These are phyloP conservation scores for Vultur gryphus DNA, from an alignment of 2,797 vertebrate genomes.

Conservation along the genomic window DNA sequence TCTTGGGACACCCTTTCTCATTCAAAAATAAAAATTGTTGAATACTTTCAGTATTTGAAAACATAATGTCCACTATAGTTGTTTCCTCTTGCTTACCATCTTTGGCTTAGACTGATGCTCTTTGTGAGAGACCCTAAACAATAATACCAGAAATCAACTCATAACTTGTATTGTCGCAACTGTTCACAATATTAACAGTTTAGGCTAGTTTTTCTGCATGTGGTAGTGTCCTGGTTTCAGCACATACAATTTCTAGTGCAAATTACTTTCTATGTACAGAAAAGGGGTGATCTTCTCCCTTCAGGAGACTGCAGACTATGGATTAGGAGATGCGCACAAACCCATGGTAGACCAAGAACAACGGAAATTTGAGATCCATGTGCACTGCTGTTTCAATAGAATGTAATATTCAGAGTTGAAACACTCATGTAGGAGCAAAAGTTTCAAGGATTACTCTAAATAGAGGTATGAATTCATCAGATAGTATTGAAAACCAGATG, in stretches of 20 bases:
- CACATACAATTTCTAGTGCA: neutral
- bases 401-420: neutral
- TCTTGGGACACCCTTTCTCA: neutral
- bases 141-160: neutral
- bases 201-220: neutral
- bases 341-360: neutral
- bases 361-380: neutral
- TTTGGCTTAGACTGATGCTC: neutral
- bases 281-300: neutral
- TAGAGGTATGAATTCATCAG: neutral
- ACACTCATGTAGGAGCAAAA: neutral
- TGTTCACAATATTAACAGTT: neutral
- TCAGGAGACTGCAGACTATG: neutral
- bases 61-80: neutral
- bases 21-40: neutral
- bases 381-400: neutral
- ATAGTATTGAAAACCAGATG: neutral
- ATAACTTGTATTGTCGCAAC: neutral
- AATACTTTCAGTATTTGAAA: neutral
- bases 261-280: neutral
- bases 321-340: neutral
- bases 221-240: neutral
- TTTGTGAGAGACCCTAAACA: neutral
- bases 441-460: neutral
- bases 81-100: neutral